Evolutionary conservation across 2,113 vertebrate genomes (phyloP).

Genomic region (Suncus etruscus): DNA sequence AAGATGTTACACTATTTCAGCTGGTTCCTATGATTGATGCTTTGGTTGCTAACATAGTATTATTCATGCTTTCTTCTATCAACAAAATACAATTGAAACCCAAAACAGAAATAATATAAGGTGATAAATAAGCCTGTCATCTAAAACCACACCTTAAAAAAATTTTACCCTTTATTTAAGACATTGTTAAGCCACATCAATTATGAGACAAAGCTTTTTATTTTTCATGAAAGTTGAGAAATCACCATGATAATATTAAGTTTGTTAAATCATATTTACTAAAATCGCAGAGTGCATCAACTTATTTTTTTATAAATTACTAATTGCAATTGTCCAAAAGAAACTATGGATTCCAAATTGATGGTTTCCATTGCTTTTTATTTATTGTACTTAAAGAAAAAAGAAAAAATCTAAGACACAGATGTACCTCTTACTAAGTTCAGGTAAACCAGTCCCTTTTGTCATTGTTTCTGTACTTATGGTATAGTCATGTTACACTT

Average conservation of each 20-base stretch:
- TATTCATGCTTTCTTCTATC: constrained; percentile 34
- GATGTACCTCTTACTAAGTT: background rate
- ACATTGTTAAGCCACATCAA: background rate
- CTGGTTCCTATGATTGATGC: constrained; percentile 40
- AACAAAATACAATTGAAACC: constrained; percentile 21
- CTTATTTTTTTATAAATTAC: constrained; percentile 15
- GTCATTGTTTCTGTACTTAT: background rate
- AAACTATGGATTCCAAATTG: background rate
- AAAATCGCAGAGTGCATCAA: background rate
- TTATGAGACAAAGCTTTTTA: background rate
- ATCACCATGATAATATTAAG: background rate
- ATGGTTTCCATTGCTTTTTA: background rate
- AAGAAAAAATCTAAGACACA: background rate
- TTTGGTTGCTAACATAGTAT: constrained; percentile 8
- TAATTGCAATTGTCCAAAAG: background rate
- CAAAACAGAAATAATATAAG: constrained; percentile 42
- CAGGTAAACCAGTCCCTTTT: background rate
- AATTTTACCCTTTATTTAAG: constrained; percentile 33
- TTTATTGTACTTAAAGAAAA: background rate
- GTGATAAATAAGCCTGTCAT: constrained; percentile 52
- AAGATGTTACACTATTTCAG: constrained; percentile 9
- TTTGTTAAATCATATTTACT: background rate
- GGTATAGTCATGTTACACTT: background rate
- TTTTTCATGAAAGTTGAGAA: background rate
- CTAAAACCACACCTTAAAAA: constrained; percentile 38